Evolutionary conservation across 2,113 vertebrate genomes (phyloP).

Genomic region (Cyanoliseus patagonus): DNA sequence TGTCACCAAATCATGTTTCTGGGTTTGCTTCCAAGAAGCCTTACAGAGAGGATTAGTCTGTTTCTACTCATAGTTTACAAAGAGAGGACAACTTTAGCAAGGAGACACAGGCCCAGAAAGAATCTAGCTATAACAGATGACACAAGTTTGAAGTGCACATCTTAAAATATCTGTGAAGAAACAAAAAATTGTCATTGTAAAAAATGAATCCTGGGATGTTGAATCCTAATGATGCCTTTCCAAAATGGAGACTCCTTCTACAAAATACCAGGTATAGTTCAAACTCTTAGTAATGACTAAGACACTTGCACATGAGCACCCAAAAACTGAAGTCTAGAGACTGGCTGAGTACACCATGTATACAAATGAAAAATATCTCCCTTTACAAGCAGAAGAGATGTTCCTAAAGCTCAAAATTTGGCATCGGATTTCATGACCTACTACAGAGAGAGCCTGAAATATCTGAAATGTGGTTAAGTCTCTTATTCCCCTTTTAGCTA

Average conservation of each 20-base stretch:
- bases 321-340: neutral
- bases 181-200: neutral
- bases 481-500: neutral
- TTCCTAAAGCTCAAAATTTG: conserved; percentile 1
- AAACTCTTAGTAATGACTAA: neutral
- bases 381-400: conserved; percentile 26
- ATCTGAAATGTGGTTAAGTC: neutral
- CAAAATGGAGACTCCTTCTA: neutral
- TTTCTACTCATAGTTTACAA: neutral
- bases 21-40: neutral
- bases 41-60: neutral
- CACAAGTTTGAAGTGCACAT: neutral
- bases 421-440: conserved; percentile 12
- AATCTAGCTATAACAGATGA: neutral
- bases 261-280: neutral
- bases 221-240: neutral
- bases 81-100: neutral
- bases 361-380: neutral
- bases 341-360: neutral
- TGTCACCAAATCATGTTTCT: neutral
- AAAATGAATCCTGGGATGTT: neutral
- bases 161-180: neutral
- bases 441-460: conserved; percentile 10
- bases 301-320: neutral
- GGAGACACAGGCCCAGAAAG: neutral